phyloP scores from a whole-genome alignment of 1,140 invertebrate genomes.

The Solenopsis fugax region DNA sequence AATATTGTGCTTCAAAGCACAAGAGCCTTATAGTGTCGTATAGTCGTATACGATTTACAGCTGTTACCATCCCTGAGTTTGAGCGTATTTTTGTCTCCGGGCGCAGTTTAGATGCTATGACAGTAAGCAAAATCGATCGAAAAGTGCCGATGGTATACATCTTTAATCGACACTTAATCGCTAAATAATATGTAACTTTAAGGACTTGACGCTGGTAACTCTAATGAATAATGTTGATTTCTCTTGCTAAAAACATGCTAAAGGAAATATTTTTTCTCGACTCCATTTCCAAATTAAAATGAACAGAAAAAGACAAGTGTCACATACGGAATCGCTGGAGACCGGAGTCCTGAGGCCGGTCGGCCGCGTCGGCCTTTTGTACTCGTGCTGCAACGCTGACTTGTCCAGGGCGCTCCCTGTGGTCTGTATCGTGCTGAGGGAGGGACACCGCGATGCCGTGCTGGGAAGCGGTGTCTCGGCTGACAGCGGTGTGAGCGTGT shows the following conservation, averaged over 20 bases:
- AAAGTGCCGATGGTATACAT: neutral
- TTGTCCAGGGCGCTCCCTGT: constrained; percentile 85
- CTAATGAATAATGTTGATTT: too few species aligned
- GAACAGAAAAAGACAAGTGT: neutral
- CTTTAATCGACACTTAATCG: neutral
- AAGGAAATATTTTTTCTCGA: neutral
- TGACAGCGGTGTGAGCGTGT: constrained; percentile 91
- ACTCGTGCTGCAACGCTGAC: constrained; percentile 68
- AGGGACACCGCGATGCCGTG: constrained; percentile 93
- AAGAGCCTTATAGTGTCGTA: too few species aligned
- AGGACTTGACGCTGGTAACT: too few species aligned
- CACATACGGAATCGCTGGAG: constrained; percentile 86
- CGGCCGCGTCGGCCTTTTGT: constrained; percentile 77
- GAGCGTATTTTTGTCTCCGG: too few species aligned
- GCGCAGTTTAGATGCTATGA: too few species aligned
- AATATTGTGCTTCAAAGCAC: too few species aligned
- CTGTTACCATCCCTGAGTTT: too few species aligned
- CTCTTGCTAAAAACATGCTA: too few species aligned
- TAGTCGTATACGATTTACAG: too few species aligned
- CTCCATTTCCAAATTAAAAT: neutral
- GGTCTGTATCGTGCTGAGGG: constrained; percentile 93
- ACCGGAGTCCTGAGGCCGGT: constrained; percentile 82
- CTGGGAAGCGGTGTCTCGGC: constrained; percentile 94
- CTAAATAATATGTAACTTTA: constrained; percentile 1
- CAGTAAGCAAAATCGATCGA: too few species aligned